Conservation (phyloP, 2,113 vertebrate species). For the Triplophysa tibetana region DNA sequence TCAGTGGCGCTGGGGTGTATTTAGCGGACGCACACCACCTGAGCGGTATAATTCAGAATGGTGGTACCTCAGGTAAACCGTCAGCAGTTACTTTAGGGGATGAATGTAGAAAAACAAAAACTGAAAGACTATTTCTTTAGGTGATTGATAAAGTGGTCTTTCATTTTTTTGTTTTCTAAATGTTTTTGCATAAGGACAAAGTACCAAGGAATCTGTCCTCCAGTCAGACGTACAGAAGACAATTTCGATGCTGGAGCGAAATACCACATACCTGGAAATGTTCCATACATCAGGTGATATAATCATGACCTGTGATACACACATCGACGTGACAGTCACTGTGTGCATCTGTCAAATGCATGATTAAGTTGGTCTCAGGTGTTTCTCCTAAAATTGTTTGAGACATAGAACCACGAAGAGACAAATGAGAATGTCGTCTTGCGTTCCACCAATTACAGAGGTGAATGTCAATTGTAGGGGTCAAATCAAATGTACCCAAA, state of each 20-base stretch:
- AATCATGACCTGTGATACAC: background rate
- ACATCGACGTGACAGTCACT: no score
- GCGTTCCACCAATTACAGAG: no score
- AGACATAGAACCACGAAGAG: no score
- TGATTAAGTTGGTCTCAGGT: no score
- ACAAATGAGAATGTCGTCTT: no score
- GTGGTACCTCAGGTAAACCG: conserved; percentile 87
- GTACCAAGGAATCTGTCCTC: conserved; percentile 93
- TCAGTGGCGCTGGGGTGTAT: conserved; percentile 94
- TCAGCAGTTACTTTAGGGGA: background rate
- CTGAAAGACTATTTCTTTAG: no score
- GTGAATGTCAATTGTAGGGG: no score
- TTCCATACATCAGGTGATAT: conserved; percentile 94
- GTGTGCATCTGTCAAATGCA: no score
- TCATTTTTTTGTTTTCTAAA: no score
- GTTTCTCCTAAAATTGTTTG: no score
- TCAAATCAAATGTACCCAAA: no score
- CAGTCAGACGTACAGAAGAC: conserved; percentile 77
- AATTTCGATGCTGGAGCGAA: conserved; percentile 95
- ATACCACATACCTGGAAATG: conserved; percentile 90
- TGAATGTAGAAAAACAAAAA: no score
- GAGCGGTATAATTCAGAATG: conserved; percentile 88
- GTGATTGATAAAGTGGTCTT: background rate
- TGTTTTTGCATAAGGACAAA: conserved; percentile 78
- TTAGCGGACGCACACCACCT: conserved; percentile 76